Conservation (phyloP, 2,113 vertebrate genomes). For the Paradoxurus hermaphroditus region DNA sequence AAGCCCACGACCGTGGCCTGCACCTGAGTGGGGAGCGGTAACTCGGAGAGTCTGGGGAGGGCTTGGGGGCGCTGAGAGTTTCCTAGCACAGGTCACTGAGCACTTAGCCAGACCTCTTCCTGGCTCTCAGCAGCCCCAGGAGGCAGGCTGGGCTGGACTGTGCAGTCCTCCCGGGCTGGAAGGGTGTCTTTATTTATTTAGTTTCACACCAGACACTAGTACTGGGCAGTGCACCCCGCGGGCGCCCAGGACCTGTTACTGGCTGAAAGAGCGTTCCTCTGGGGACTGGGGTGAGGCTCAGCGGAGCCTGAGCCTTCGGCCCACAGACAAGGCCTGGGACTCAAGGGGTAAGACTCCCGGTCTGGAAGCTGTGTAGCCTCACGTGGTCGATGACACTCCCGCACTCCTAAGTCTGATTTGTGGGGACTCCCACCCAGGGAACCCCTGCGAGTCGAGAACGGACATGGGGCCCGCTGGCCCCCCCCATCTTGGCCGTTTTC, state of each 20-base stretch:
- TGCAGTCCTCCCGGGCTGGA: not conserved
- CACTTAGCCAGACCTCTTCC: not conserved
- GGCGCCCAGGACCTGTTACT: not conserved
- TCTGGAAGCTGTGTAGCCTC: not conserved
- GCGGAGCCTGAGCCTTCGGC: not conserved
- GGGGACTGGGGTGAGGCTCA: not conserved
- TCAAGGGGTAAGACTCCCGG: not conserved
- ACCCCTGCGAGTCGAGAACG: not conserved
- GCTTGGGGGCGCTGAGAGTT: too few relatives aligned
- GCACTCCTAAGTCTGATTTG: not conserved
- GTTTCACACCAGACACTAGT: conserved; percentile 30
- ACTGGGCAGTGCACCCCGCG: not conserved
- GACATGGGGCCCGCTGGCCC: not conserved
- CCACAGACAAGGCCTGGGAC: not conserved
- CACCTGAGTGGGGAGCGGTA: conserved; percentile 83
- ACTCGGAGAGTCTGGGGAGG: not conserved
- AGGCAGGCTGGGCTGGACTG: not conserved
- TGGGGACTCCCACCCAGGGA: not conserved
- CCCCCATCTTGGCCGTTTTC: not conserved
- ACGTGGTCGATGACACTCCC: not conserved
- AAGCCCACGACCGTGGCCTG: conserved; percentile 99
- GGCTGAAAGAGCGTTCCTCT: not conserved
- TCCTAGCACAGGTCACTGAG: not conserved
- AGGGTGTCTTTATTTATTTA: conserved; percentile 56
- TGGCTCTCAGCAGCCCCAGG: not conserved